A percentile compares a stretch with the other conserved stretches of the same genome.
phyloP scores from a whole-genome alignment of 2,888 invertebrate genomes.

The Machimus atricapillus region DNA sequence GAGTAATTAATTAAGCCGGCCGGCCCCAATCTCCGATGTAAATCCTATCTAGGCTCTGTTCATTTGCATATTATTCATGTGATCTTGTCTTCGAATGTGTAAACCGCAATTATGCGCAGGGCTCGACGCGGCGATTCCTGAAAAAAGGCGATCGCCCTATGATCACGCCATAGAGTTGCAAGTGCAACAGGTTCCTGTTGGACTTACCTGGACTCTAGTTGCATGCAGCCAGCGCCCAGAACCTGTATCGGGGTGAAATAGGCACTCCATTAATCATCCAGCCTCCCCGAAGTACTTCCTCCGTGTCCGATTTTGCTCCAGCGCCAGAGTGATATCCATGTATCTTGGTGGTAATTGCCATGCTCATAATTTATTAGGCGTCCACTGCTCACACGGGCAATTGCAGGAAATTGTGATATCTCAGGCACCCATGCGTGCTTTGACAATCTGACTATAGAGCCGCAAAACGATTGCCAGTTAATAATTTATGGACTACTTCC shows the following conservation, averaged over 20 bases:
- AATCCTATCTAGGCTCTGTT: conserved; percentile 1
- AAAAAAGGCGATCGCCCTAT: conserved; percentile 8
- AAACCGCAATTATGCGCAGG: conserved; percentile 30
- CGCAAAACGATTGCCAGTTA: background rate
- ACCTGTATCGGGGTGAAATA: conserved; percentile 19
- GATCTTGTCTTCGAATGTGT: conserved; percentile 42
- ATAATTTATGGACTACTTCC: background rate
- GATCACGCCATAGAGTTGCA: background rate
- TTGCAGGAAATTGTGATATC: conserved; percentile 1
- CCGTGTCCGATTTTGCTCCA: background rate
- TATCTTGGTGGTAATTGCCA: conserved; percentile 37
- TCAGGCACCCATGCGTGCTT: background rate
- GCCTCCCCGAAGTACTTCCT: conserved; percentile 23
- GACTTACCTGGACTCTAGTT: background rate
- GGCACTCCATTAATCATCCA: conserved; percentile 41
- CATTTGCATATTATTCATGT: conserved; percentile 1
- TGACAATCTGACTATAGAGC: background rate
- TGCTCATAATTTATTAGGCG: conserved; percentile 42
- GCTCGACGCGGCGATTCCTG: background rate
- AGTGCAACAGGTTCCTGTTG: conserved; percentile 4
- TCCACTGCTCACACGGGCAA: background rate
- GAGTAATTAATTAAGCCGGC: conserved; percentile 3
- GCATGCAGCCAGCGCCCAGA: background rate
- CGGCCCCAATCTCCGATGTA: background rate
- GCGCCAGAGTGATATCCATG: background rate